phyloP scores from a whole-genome alignment of 2,797 vertebrate genomes.

The Todus mexicanus region DNA sequence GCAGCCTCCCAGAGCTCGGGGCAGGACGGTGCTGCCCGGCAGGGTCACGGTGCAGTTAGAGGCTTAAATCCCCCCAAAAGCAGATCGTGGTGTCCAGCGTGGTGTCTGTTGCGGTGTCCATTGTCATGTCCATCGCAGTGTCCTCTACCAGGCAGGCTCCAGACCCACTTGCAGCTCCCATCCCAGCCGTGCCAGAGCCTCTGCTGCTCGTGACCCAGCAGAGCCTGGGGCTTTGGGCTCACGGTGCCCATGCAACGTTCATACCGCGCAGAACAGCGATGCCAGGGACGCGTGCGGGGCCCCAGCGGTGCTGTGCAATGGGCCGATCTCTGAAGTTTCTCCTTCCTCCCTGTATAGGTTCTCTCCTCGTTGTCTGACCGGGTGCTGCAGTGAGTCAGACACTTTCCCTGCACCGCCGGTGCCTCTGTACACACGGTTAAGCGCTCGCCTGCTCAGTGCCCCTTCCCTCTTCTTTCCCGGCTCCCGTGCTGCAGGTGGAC shows the following conservation, averaged over 20 bases:
- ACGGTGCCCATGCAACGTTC: rapidly evolving
- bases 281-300: rapidly evolving
- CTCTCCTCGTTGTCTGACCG: neutral
- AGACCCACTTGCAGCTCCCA: neutral
- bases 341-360: neutral
- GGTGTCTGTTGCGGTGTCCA: too few relatives aligned
- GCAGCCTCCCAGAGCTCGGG: neutral
- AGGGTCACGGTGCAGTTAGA: neutral
- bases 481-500: conserved; percentile 80
- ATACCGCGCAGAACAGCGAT: rapidly evolving
- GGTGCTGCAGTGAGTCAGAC: neutral
- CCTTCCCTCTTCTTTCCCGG: neutral
- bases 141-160: neutral
- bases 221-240: neutral
- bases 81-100: too few relatives aligned
- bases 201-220: neutral
- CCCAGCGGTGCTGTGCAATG: neutral
- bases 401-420: rapidly evolving
- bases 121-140: rapidly evolving
- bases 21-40: neutral
- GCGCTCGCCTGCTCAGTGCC: neutral
- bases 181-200: neutral
- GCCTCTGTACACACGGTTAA: rapidly evolving
- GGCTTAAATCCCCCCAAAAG: neutral
- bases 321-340: rapidly evolving